Percentiles rank a stretch among this genome's conserved stretches.
These are phyloP conservation scores for Clanis bilineata DNA, from an alignment of 2,888 invertebrate genomes.

Conservation along the genomic window DNA sequence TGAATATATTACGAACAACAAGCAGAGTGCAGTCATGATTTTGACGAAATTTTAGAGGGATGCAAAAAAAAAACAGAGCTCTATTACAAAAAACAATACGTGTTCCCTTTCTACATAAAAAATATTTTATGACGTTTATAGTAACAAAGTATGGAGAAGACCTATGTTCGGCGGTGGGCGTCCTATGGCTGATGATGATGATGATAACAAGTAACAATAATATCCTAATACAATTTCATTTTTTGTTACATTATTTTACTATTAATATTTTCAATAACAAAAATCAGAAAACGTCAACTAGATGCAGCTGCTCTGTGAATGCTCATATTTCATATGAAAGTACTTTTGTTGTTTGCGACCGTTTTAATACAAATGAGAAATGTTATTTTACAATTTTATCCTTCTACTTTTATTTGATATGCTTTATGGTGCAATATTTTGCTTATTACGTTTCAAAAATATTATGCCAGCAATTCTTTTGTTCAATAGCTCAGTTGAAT, in stretches of 20 bases:
- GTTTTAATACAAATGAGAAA: neutral
- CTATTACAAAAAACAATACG: neutral
- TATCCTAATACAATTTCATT: no score
- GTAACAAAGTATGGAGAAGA: no score
- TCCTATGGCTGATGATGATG: no score
- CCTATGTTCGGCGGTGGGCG: no score
- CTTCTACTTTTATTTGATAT: neutral
- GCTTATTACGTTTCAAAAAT: neutral
- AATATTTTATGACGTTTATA: neutral
- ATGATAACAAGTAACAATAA: no score
- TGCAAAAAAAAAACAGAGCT: no score
- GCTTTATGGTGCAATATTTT: neutral
- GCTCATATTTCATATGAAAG: conserved; percentile 2
- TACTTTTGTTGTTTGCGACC: neutral
- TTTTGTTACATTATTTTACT: no score
- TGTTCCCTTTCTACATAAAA: neutral
- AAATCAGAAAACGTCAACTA: neutral
- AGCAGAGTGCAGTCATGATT: no score
- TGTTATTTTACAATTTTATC: conserved; percentile 5
- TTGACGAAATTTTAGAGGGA: no score
- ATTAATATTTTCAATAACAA: no score
- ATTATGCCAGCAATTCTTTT: neutral
- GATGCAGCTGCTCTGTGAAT: neutral
- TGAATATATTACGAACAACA: no score
- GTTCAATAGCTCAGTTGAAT: neutral